These are phyloP conservation scores for Coilia nasus DNA, from an alignment of 2,797 vertebrate species.

Conservation along the genomic window DNA sequence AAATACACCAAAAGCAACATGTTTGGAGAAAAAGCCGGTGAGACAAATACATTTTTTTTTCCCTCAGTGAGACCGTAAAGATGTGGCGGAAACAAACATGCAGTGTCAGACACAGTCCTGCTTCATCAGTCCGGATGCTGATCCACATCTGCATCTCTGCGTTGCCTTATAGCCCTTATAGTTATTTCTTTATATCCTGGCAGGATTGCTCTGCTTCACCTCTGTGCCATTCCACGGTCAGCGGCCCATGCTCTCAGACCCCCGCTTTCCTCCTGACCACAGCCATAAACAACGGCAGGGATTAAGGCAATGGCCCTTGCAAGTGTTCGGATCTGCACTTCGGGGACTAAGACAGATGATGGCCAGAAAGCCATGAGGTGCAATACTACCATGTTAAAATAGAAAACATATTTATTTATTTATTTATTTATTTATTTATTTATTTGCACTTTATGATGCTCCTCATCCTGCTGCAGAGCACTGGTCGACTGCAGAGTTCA, in stretches of 20 bases:
- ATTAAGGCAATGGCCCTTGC: slow-evolving; percentile 55
- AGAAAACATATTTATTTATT: slow-evolving; percentile 18
- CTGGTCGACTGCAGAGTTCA: slow-evolving; percentile 52
- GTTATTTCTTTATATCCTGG: too few species aligned
- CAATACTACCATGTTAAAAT: slow-evolving; percentile 35
- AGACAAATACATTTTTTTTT: neutral
- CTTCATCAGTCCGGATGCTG: neutral
- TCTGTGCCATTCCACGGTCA: neutral
- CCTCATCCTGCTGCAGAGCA: slow-evolving; percentile 46
- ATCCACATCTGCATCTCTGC: neutral
- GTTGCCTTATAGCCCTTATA: neutral
- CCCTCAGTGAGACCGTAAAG: neutral
- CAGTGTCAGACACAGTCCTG: neutral
- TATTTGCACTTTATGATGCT: slow-evolving; percentile 41
- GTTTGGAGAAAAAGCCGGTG: neutral
- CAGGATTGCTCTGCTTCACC: neutral
- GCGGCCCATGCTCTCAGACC: neutral
- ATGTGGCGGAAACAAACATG: neutral
- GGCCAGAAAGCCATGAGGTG: slow-evolving; percentile 45
- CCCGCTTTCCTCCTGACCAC: slow-evolving; percentile 37
- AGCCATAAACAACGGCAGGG: slow-evolving; percentile 41
- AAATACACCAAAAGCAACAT: too few species aligned
- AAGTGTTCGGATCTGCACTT: slow-evolving; percentile 58
- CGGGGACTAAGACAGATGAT: slow-evolving; percentile 69
- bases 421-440: slow-evolving; percentile 13